A percentile compares a stretch with the other conserved stretches of the same genome.
Evolutionary conservation across 1,140 invertebrate genomes (phyloP).

Genomic region (Helicoverpa zea): DNA sequence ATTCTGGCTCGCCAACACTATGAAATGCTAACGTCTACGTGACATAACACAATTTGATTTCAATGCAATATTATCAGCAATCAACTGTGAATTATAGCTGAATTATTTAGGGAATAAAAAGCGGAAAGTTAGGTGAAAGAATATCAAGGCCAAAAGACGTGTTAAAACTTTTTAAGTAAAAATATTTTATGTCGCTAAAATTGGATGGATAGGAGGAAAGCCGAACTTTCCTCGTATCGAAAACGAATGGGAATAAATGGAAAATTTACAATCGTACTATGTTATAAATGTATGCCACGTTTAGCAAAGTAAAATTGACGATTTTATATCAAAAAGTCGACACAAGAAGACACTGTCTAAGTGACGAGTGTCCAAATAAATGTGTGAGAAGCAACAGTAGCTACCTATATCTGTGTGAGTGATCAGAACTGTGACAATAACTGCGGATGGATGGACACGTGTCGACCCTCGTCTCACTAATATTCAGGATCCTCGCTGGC

Average conservation of each 20-base stretch:
- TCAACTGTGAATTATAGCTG: not conserved
- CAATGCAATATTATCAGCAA: conserved; percentile 2
- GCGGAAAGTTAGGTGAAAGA: not conserved
- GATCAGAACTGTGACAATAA: conserved; percentile 49
- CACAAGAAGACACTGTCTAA: not conserved
- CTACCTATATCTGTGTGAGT: not conserved
- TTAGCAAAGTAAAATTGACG: too few relatives aligned
- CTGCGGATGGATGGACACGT: conserved; percentile 54
- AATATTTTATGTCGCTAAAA: not conserved
- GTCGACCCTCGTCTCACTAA: conserved; percentile 61
- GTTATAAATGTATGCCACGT: not conserved
- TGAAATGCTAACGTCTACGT: conserved; percentile 20
- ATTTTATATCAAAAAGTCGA: not conserved
- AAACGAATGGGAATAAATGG: not conserved
- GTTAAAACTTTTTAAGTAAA: not conserved
- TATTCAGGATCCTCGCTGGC: conserved; percentile 17
- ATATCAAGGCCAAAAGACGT: not conserved
- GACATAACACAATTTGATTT: conserved; percentile 2
- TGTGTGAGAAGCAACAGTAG: not conserved
- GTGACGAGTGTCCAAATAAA: not conserved
- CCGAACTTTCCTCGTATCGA: too few relatives aligned
- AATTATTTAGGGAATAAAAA: not conserved
- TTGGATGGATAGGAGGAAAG: too few relatives aligned
- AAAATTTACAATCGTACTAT: not conserved
- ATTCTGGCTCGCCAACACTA: conserved; percentile 16